Base-by-base conservation (phyloP, 2,888 invertebrate species). In the Cantharis nigra region DNA sequence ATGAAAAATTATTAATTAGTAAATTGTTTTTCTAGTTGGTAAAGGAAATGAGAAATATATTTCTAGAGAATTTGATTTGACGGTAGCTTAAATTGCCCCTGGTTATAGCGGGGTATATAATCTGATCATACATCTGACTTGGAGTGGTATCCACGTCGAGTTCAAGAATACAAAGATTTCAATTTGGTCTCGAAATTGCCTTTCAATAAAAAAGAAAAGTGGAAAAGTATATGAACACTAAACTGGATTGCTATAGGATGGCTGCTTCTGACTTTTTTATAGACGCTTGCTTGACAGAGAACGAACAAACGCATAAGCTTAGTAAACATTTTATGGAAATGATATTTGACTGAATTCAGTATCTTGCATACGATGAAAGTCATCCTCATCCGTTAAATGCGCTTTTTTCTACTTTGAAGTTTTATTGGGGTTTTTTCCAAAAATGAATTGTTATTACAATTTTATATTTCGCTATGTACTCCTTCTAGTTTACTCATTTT, bases 161-260 rank as follows among this genome's bases (percentile, higher is more conserved):
- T 86, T 87, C 86, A 85, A 85, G 87, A 87, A 87, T 86, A 88
- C 87, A 88, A 88, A 88, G 87, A 88, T 87, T 88, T 88, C 88
- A 87, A 88, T 88, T 88, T 88, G 86, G 87, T 83, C 85, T 84
- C 84, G 88, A 87, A 87, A 88, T 88, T 88, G 88, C 87, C 87
- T 88, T 87, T 87, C 87, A 86, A 87, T 87, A 86, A 87, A 87
- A 85, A 85, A 81, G 85, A 86, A 86, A 86, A 86, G 85, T 83
- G 86, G 86, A 86, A 86, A 87, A 87, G 85, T 86, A 86, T 86
- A 87, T 86, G 87, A 87, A 87, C 87, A 87, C 87, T 86, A 86
- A 87, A 87, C 86, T 85, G 85, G 85, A 87, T 85, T 85, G 86
- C 77, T 77, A 78, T 78, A 76, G 77, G 77, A 77, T 79, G 76